Conservation (phyloP, 2,888 invertebrate species). For the Amiota communis region DNA sequence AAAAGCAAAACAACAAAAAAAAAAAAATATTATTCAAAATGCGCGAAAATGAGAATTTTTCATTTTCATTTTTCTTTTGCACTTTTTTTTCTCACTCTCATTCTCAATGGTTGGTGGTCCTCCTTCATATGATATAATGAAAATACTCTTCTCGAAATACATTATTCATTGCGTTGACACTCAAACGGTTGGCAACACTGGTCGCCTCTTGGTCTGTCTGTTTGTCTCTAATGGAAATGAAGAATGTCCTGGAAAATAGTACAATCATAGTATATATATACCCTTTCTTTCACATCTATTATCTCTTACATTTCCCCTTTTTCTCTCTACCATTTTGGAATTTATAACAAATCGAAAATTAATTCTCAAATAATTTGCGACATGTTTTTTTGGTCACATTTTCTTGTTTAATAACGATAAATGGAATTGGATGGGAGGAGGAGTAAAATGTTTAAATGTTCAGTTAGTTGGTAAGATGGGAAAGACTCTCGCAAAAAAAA, state of each 20-base stretch:
- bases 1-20: slow-evolving; percentile 26
- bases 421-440: too few species aligned
- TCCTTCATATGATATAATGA: too few species aligned
- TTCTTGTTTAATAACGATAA: too few species aligned
- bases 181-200: slow-evolving; percentile 15
- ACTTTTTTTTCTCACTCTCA: slow-evolving; percentile 25
- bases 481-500: neutral
- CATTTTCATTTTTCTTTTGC: slow-evolving; percentile 24
- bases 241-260: neutral
- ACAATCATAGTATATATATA: too few species aligned
- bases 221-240: slow-evolving; percentile 28
- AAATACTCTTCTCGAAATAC: slow-evolving; percentile 31
- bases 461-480: too few species aligned
- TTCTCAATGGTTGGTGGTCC: too few species aligned
- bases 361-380: slow-evolving; percentile 64
- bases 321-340: slow-evolving; percentile 26
- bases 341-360: slow-evolving; percentile 63
- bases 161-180: slow-evolving; percentile 52
- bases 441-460: too few species aligned
- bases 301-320: too few species aligned
- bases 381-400: slow-evolving; percentile 45
- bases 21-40: slow-evolving; percentile 55
- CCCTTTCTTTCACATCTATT: too few species aligned
- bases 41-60: slow-evolving; percentile 46
- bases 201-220: neutral